A percentile compares a stretch with the other conserved stretches of the same genome.
phyloP scores from a whole-genome alignment of 1,140 invertebrate genomes.

The Chlorops oryzae region DNA sequence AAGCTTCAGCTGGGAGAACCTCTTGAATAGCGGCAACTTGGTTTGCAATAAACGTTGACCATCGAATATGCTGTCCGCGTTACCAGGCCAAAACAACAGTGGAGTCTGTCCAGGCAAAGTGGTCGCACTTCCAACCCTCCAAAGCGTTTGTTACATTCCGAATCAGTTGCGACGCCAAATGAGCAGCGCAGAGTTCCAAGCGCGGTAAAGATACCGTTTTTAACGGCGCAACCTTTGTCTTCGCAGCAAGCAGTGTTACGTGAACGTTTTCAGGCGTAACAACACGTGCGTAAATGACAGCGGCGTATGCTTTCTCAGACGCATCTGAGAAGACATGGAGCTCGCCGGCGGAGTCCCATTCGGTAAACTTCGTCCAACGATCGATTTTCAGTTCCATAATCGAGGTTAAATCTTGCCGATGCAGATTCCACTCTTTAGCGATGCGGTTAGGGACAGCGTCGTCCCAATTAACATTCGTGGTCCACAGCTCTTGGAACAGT shows the following conservation, averaged over 20 bases:
- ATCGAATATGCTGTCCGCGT: slow-evolving; percentile 19
- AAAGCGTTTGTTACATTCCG: neutral
- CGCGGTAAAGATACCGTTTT: neutral
- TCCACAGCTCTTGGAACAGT: slow-evolving; percentile 48
- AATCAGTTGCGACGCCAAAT: neutral
- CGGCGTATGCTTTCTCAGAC: no score
- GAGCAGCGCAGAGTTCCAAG: slow-evolving; percentile 1
- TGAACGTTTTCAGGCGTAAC: no score
- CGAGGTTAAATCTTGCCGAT: no score
- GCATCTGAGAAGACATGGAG: no score
- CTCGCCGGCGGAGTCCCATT: no score
- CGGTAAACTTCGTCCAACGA: no score
- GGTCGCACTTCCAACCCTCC: no score
- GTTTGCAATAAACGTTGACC: slow-evolving; percentile 42
- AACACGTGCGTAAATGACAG: no score
- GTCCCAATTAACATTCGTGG: slow-evolving; percentile 45
- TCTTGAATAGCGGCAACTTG: slow-evolving; percentile 34
- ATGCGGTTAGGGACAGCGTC: slow-evolving; percentile 28
- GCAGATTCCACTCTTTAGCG: slow-evolving; percentile 24
- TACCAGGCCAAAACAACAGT: slow-evolving; percentile 36
- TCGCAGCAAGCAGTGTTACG: no score
- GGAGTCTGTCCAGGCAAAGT: slow-evolving; percentile 30
- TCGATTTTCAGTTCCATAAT: no score
- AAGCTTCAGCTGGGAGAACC: slow-evolving; percentile 13
- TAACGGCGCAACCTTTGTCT: no score